Evolutionary conservation across 2,888 invertebrate genomes (phyloP).

Genomic region (Conops quadrifasciatus): DNA sequence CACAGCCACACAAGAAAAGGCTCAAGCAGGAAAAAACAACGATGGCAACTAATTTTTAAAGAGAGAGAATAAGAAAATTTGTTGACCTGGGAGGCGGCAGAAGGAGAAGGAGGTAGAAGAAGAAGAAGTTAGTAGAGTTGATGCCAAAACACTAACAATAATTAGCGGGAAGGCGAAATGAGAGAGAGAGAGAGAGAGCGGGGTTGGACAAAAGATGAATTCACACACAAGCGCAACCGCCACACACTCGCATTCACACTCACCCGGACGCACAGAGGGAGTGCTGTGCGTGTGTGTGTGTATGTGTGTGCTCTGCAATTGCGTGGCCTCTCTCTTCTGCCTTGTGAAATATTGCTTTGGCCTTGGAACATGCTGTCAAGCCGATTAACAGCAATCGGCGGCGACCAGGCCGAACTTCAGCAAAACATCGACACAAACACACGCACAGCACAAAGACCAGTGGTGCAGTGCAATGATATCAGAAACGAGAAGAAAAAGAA

Average conservation of each 20-base stretch:
- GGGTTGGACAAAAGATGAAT: constrained; percentile 6
- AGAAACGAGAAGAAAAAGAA: background rate
- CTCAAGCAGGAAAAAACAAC: no score
- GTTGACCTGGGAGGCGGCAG: background rate
- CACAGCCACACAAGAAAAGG: no score
- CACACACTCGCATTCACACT: constrained; percentile 6
- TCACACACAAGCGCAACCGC: constrained; percentile 2
- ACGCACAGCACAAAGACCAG: constrained; percentile 33
- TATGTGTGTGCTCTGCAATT: constrained; percentile 24
- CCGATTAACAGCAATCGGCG: constrained; percentile 53
- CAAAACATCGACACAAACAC: constrained; percentile 21
- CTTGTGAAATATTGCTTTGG: constrained; percentile 58
- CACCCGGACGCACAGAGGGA: background rate
- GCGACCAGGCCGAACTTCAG: constrained; percentile 11
- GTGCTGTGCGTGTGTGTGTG: constrained; percentile 5
- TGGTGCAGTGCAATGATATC: constrained; percentile 10
- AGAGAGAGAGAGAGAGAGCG: background rate
- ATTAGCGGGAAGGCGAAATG: constrained; percentile 13
- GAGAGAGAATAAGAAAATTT: background rate
- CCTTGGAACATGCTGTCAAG: constrained; percentile 58
- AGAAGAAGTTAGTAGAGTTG: background rate
- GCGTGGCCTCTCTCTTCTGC: constrained; percentile 29
- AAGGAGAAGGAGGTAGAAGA: background rate
- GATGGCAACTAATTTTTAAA: no score
- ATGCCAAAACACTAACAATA: constrained; percentile 21